phyloP scores from a whole-genome alignment of 1,140 invertebrate species.

The Drosophila nebulosa region DNA sequence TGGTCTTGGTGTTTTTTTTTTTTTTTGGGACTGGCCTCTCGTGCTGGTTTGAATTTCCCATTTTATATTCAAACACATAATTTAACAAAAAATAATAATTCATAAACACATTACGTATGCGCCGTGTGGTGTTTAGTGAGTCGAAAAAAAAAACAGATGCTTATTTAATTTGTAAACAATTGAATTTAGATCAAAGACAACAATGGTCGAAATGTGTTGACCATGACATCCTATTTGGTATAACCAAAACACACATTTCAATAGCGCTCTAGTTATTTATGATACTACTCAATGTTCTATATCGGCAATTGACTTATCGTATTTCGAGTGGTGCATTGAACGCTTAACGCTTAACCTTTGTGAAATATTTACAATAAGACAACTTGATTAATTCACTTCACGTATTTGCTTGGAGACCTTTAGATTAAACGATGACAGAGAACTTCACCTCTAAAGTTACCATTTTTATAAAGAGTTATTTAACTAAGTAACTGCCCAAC shows the following conservation, averaged over 20 bases:
- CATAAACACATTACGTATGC: slow-evolving; percentile 29
- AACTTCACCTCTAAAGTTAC: neutral
- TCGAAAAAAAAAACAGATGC: slow-evolving; percentile 28
- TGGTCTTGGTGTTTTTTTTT: neutral
- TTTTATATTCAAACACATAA: slow-evolving; percentile 38
- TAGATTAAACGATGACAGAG: neutral
- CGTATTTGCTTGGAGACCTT: neutral
- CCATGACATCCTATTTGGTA: neutral
- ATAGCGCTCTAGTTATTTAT: neutral
- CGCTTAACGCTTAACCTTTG: neutral
- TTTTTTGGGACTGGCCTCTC: slow-evolving; percentile 10
- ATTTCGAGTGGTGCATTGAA: neutral
- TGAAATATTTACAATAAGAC: neutral
- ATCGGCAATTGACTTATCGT: neutral
- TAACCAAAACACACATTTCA: neutral
- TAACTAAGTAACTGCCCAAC: too few species aligned
- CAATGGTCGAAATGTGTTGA: neutral
- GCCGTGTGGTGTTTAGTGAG: slow-evolving; percentile 14
- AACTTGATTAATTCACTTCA: neutral
- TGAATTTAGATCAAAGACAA: slow-evolving; percentile 4
- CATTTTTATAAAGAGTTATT: too few species aligned
- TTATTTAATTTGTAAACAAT: slow-evolving; percentile 6
- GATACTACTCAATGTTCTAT: neutral
- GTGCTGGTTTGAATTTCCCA: neutral
- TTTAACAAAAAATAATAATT: slow-evolving; percentile 47